Base-by-base conservation (phyloP, 2,797 vertebrate genomes). In the Gallinago nigripennis region DNA sequence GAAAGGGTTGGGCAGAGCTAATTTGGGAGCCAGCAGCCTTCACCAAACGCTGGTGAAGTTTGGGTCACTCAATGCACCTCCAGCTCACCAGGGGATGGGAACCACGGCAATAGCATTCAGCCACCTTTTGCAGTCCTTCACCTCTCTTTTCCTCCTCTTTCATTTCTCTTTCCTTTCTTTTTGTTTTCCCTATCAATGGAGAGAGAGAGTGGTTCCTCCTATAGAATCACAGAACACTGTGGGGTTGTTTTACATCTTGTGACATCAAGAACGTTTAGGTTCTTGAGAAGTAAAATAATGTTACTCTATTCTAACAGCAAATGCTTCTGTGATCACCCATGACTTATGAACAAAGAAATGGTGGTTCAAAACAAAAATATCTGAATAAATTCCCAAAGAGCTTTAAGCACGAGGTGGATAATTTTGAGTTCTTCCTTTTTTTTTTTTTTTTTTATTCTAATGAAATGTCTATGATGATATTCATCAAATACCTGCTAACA, bases 51-150 rank as follows among this genome's bases (percentile, higher is more conserved):
- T 53, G 35, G 58, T 31, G 14, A 19, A 54, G 28, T 16, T 31
- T 0, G 0, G 23, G 33, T 65, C 39, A 43, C 24, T 8, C 5
- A 1, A 24, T 0, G 2, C 28, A 30, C 6, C 7, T 60, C n/a
- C 31, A 48, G 11, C 30, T 72, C 18, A 6, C 3, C 16, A 21
- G 46, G 14, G 45, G 12, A 19, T 0, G 2, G 16, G 19, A 90
- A 41, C 18, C 4, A 2, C 0, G 5, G 33, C 51, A 72, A 54
- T 33, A 78, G 6, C 57, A 5, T 58, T 64, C 45, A 33, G 12
- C 7, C 53, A 43, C 20, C 24, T 75, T 17, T 21, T 8, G 41
- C 25, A 72, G 28, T 18, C 39, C 53, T 90, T 78, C 50, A 37
- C 6, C 20, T 56, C 8, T 79, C 37, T 72, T 72, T 53, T n/a